Evolutionary conservation across 2,888 invertebrate species (phyloP).

Genomic region (Adelphocoris suturalis): DNA sequence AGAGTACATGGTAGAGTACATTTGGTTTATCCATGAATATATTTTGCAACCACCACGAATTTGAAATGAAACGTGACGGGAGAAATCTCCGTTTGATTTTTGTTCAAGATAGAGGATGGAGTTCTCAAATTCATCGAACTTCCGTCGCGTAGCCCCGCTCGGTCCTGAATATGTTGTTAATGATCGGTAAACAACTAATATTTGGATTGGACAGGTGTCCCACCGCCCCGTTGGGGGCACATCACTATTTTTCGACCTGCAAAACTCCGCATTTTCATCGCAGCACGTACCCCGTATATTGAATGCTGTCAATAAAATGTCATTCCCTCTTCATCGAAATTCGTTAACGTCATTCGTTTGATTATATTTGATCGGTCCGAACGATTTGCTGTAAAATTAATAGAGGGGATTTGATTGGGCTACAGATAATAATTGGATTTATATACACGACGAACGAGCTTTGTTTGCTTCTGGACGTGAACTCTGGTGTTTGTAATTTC

Average conservation of each 20-base stretch:
- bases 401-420: not conserved
- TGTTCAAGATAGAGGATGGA: not conserved
- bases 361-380: not conserved
- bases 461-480: too few relatives aligned
- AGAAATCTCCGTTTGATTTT: too few relatives aligned
- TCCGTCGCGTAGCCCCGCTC: not conserved
- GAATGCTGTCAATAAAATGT: not conserved
- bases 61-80: too few relatives aligned
- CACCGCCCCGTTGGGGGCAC: not conserved
- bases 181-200: conserved; percentile 19
- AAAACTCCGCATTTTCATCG: not conserved
- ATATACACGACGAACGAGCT: not conserved
- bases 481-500: too few relatives aligned
- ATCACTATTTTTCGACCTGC: not conserved
- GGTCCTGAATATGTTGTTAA: not conserved
- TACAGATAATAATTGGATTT: not conserved
- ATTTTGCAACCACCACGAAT: too few relatives aligned
- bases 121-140: not conserved
- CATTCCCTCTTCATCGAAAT: not conserved
- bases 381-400: not conserved
- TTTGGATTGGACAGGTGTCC: conserved; percentile 25
- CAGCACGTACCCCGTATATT: too few relatives aligned
- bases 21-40: too few relatives aligned
- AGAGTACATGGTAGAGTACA: too few relatives aligned
- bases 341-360: not conserved